Base-by-base conservation (phyloP, 2,888 invertebrate genomes). In the Melieria picta region DNA sequence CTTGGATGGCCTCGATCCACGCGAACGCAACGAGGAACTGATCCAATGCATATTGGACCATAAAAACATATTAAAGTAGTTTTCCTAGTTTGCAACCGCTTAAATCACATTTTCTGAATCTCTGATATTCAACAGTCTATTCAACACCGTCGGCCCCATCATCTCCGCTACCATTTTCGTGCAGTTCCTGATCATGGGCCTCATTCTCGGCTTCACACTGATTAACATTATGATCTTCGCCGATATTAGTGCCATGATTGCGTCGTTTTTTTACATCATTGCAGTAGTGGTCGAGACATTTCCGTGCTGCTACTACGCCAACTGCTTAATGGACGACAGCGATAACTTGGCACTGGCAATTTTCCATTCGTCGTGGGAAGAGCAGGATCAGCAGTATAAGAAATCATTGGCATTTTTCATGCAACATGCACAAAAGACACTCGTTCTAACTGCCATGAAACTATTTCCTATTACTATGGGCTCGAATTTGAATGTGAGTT, bases 401-500 rank as follows among this genome's bases (percentile, higher is more conserved):
- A 69, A 76, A 66, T 71, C 76, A 65, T 52, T 78, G 42, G 74
- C 76, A 46, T 77, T 79, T 55, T 77, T 76, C 10, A 75, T 77
- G 55, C 77, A 78, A n/a, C 74, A 74, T n/a, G 46, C 77, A 0
- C 77, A 75, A 48, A 43, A 60, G 7, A 65, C 69, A 6, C 69
- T 78, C 58, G 71, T 69, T 16, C 60, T 78, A 7, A 75, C 70
- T 13, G 78, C 78, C 42, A 74, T 74, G 0, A 78, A 78, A 72
- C 13, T 78, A 7, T 73, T 78, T 71, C 79, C 79, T n/a, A 77
- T 79, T 7, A 78, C 73, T 7, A 64, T 79, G 60, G 75, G 70
- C 45, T 78, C 75, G 64, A 78, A 78, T 74, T n/a, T 80, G 4
- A 75, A 76, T 46, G 79, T 79, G 73, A 79, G 78, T 74, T 42